Evolutionary conservation across 2,797 vertebrate species (phyloP).

Genomic region (Novumbra hubbsi): DNA sequence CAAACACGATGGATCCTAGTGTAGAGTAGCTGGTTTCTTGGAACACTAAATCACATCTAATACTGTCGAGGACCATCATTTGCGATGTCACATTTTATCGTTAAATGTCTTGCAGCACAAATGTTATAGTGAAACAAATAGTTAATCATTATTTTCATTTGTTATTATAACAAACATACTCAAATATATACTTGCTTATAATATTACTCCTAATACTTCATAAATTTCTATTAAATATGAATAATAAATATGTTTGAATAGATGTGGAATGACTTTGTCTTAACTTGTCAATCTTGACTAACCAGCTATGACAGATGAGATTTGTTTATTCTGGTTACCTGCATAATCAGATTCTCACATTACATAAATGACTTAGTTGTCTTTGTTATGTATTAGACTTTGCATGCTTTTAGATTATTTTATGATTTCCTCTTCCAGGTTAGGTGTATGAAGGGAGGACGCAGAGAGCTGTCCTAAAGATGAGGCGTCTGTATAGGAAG

Average conservation of each 20-base stretch:
- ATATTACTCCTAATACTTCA: too few species aligned
- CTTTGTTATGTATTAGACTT: too few species aligned
- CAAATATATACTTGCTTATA: too few species aligned
- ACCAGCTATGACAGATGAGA: background rate
- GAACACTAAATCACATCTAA: too few species aligned
- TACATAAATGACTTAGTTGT: background rate
- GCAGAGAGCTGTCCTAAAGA: conserved; percentile 63
- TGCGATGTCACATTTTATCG: too few species aligned
- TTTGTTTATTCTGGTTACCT: background rate
- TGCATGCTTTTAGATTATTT: background rate
- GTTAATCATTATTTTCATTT: too few species aligned
- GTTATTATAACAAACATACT: too few species aligned
- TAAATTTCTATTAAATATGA: too few species aligned
- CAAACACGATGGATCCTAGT: background rate
- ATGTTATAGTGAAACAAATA: too few species aligned
- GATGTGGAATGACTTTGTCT: background rate
- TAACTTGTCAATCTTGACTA: background rate
- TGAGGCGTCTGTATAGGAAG: conserved; percentile 92
- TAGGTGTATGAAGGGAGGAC: background rate
- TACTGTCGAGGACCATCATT: too few species aligned
- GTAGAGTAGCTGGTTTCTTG: too few species aligned
- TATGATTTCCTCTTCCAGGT: background rate
- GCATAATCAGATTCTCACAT: background rate
- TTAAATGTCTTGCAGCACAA: too few species aligned
- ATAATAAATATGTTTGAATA: background rate